phyloP scores from a whole-genome alignment of 1,140 invertebrate species.

The Drosophila paulistorum region DNA sequence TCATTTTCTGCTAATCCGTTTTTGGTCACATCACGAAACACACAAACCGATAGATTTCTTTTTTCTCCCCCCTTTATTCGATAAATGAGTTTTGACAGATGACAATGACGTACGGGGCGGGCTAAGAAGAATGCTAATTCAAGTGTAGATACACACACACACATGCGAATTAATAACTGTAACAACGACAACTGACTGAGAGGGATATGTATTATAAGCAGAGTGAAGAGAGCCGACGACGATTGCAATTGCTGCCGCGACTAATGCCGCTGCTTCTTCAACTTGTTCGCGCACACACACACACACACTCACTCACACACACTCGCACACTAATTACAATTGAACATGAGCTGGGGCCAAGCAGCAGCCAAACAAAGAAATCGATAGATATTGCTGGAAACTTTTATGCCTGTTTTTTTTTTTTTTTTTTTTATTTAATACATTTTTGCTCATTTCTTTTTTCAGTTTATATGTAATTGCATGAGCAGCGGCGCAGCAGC shows the following conservation, averaged over 20 bases:
- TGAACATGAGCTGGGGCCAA: slow-evolving; percentile 52
- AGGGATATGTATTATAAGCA: slow-evolving; percentile 42
- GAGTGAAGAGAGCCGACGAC: slow-evolving; percentile 63
- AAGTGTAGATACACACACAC: slow-evolving; percentile 73
- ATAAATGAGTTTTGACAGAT: slow-evolving; percentile 56
- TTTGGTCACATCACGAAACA: slow-evolving; percentile 40
- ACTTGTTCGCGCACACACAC: slow-evolving; percentile 14
- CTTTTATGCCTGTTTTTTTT: slow-evolving; percentile 22
- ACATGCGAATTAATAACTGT: slow-evolving; percentile 77
- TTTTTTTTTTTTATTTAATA: slow-evolving; percentile 17
- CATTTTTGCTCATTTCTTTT: slow-evolving; percentile 11
- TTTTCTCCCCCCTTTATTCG: not conserved
- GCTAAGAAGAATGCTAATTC: slow-evolving; percentile 71
- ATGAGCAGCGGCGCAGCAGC: slow-evolving; percentile 55
- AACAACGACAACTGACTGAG: slow-evolving; percentile 37
- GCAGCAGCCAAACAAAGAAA: slow-evolving; percentile 70
- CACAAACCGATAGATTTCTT: slow-evolving; percentile 28
- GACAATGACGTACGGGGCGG: slow-evolving; percentile 40
- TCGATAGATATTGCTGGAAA: slow-evolving; percentile 74
- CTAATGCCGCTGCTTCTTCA: slow-evolving; percentile 53
- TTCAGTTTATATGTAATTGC: slow-evolving; percentile 58
- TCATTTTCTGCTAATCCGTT: slow-evolving; percentile 21
- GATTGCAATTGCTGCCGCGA: slow-evolving; percentile 56
- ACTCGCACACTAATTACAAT: slow-evolving; percentile 70
- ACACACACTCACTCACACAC: slow-evolving; percentile 27